Evolutionary conservation across 2,888 invertebrate species (phyloP), one percentile per base, ranked within the genome.

Genomic region (Anthrax anthrax): DNA sequence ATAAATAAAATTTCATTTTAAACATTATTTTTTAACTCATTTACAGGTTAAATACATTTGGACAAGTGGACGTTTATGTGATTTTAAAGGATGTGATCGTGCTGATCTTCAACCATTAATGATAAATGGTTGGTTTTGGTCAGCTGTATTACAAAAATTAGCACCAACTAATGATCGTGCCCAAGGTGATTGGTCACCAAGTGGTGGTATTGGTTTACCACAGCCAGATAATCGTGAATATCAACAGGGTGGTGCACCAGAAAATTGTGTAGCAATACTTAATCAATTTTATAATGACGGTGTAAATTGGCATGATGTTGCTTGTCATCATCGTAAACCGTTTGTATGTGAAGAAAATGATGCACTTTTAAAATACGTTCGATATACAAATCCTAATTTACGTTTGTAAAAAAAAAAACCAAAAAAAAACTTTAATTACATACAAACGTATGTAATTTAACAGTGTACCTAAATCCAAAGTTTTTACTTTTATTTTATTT

Each of bases 81-180:
- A 90, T 69, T 90, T 90, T 73, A 84, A 85, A 65, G 89, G 89
- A 50, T 90, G 90, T 63, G 85, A 87, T 60, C 78, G 90, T 47
- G 77, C 84, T 29, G 90, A 90, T 64, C 72, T 90, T 55, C 81
- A 86, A 56, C 90, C 90, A 34, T 74, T 81, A 52, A 75, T 77
- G 46, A 67, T 88, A 52, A 87, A 89, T 61, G 90, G 90, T 37
- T 90, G 90, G 90, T 90, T 90, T 76, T 90, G 89, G 89, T 88
- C 89, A 18, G 87, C 84, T 36, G 86, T 81, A 57, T 76, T 85
- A 45, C 86, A 84, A 69, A 89, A 89, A 66, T 69, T 90, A 57
- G 84, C 89, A 2, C 84, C 89, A 42, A 82, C 86, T 46, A 84
- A 76, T 47, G 81, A 86, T 70, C 77, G 88, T 44, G 75, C 76